Evolutionary conservation across 1,140 invertebrate genomes (phyloP), one percentile per base, ranked within the genome.

Genomic region (Patella vulgata): DNA sequence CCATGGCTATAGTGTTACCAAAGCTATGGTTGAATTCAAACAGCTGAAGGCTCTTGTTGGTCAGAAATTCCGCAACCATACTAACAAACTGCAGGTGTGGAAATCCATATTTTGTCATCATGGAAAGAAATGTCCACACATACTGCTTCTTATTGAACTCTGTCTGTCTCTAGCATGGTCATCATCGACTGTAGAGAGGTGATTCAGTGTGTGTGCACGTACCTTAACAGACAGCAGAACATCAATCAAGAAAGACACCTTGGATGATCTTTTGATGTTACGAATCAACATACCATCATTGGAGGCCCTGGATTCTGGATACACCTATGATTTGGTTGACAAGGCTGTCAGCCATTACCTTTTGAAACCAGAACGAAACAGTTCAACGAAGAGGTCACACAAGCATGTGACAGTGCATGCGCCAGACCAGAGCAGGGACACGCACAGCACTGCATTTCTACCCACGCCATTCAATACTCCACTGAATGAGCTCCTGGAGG

Each of bases 161-260:
- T 40, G 39, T n/a, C n/a, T n/a, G n/a, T 40, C 39, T n/a, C 39
- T 40, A n/a, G 39, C 39, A n/a, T 40, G 39, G 39, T 40, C 39
- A n/a, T 40, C 39, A 40, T 40, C 39, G 39, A 40, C 39, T 11
- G 39, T 40, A 11, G 39, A 40, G 39, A 11, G 9, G 39, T 9
- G 39, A 40, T 40, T 40, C 39, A 40, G n/a, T n/a, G 39, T 40
- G 9, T 40, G 39, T n/a, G n/a, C 9, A 9, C 39, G 39, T n/a
- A 40, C n/a, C 9, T 40, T 40, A 40, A 40, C 39, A 40, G 39
- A 40, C 39, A n/a, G 39, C n/a, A 40, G 39, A n/a, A n/a, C 39
- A n/a, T 11, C 39, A n/a, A 9, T n/a, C 39, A 40, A 40, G 39
- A 40, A 40, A 40, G 39, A n/a, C 39, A n/a, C 39, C n/a, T 40